These are phyloP conservation scores for Poecile montanus DNA, from an alignment of 2,797 vertebrate species.

Conservation along the genomic window DNA sequence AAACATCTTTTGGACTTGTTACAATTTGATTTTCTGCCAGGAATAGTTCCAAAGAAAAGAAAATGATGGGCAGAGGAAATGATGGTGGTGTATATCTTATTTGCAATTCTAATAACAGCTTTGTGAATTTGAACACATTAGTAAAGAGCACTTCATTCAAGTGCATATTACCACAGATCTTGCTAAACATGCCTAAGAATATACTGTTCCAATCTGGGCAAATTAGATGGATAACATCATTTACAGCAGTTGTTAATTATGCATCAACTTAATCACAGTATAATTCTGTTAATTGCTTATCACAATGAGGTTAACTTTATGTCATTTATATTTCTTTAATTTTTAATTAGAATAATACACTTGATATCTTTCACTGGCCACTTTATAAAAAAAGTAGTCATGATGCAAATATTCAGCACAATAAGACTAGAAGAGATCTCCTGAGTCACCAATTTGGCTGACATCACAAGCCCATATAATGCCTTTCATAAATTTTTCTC, in stretches of 20 bases:
- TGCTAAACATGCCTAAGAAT: slow-evolving; percentile 33
- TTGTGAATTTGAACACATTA: slow-evolving; percentile 37
- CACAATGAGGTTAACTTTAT: slow-evolving; percentile 11
- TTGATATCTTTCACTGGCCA: neutral
- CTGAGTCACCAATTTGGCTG: neutral
- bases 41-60: neutral
- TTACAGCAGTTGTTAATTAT: slow-evolving; percentile 38
- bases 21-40: slow-evolving; percentile 31
- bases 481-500: neutral
- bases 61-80: slow-evolving; percentile 21
- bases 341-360: slow-evolving; percentile 1
- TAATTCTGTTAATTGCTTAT: slow-evolving; percentile 40
- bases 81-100: neutral
- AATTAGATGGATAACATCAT: slow-evolving; percentile 22
- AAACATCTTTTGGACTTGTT: slow-evolving; percentile 32
- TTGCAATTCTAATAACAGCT: slow-evolving; percentile 51
- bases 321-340: slow-evolving; percentile 11
- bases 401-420: neutral
- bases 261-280: slow-evolving; percentile 12
- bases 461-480: neutral
- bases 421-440: neutral
- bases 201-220: neutral
- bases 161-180: slow-evolving; percentile 29
- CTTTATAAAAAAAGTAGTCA: neutral
- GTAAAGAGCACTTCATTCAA: slow-evolving; percentile 59